Evolutionary conservation across 2,888 invertebrate species (phyloP).

Genomic region (Monopis laevigella): DNA sequence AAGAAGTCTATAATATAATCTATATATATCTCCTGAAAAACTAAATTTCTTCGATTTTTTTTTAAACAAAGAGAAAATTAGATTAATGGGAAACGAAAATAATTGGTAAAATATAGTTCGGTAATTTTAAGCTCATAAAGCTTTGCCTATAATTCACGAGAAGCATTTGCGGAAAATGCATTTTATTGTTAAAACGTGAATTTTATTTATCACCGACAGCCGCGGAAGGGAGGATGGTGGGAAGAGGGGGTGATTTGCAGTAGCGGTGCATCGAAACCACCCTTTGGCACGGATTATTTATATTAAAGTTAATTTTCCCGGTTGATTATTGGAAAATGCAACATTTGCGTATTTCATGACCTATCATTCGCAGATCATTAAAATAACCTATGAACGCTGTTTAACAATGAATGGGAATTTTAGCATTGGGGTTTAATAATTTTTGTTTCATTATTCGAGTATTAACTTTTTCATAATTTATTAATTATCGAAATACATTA

Average conservation of each 20-base stretch:
- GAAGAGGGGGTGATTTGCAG: conserved; percentile 57
- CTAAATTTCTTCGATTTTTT: too few relatives aligned
- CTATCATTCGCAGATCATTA: conserved; percentile 60
- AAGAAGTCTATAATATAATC: too few relatives aligned
- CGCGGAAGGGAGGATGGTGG: conserved; percentile 33
- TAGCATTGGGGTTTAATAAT: conserved; percentile 9
- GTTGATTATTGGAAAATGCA: conserved; percentile 65
- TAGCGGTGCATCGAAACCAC: conserved; percentile 59
- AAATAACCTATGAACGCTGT: conserved; percentile 30
- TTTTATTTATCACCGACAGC: conserved; percentile 66
- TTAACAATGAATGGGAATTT: too few relatives aligned
- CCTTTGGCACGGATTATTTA: conserved; percentile 64
- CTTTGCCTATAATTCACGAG: conserved; percentile 60
- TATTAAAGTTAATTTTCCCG: conserved; percentile 61
- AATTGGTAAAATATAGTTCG: neutral
- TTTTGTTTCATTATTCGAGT: too few relatives aligned
- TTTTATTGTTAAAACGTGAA: conserved; percentile 69
- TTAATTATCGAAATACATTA: too few relatives aligned
- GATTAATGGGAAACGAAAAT: too few relatives aligned
- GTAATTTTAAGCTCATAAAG: conserved; percentile 68
- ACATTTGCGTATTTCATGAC: conserved; percentile 56
- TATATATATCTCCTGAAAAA: too few relatives aligned
- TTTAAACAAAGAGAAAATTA: too few relatives aligned
- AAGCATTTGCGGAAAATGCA: conserved; percentile 68
- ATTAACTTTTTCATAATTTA: too few relatives aligned